Evolutionary conservation across 2,888 invertebrate species (phyloP), one percentile per base, ranked within the genome.

Genomic region (Silvanus unidentatus): DNA sequence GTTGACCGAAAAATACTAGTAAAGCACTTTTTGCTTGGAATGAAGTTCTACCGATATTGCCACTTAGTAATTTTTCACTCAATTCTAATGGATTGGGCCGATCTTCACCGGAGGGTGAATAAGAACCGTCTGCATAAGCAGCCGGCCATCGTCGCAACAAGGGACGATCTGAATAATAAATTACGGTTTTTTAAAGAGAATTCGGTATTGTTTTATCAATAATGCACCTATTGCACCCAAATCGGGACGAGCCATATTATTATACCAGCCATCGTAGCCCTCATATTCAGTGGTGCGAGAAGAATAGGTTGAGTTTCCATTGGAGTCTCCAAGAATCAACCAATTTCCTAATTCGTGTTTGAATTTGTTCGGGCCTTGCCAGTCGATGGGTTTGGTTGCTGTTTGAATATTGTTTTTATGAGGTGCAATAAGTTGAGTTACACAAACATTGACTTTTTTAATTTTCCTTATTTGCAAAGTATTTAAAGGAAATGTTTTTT

Each of bases 1-100:
- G 80, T 62, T 80, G 79, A 78, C 79, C 80, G 59, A 80, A 81
- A 61, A 75, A 81, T 2, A 80, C 78, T 13, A 79, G 66, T 14
- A 81, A 66, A 1, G 77, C 78, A 47, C 75, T 80, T 60, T 75
- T 75, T 29, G 76, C 76, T 9, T 72, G 72, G 49, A 63, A 65
- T 2, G 79, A 79, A 44, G 54, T 47, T 3, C 62, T 57, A 3
- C 71, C 71, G 40, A 64, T 62, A 1, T 63, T 54, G 5, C 77
- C 76, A 13, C 57, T 59, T 59, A 80, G 70, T 10, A 80, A 59
- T 2, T 59, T 47, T 5, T 74, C 69, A 57, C 78, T 79, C 32
- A 79, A 64, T 1, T 55, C 53, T 34, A 80, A 62, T 3, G 80
- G 77, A 59, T 79, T 76, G 11, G 78, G 77, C 40, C 77, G 62